Evolutionary conservation across 2,113 vertebrate genomes (phyloP).

Genomic region (Apeltes quadracus): DNA sequence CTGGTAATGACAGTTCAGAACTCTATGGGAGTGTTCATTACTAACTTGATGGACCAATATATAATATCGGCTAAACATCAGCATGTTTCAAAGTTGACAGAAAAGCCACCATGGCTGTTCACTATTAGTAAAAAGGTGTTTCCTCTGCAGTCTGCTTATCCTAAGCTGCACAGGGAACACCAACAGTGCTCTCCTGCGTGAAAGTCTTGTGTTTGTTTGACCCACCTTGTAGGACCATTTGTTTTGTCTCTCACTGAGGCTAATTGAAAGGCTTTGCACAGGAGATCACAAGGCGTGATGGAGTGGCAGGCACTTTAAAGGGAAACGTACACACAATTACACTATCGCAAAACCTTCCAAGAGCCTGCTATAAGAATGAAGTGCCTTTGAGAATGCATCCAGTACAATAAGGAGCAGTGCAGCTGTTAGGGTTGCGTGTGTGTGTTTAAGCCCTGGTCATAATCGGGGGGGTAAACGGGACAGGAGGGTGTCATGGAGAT

Average conservation of each 20-base stretch:
- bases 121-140: too few relatives aligned
- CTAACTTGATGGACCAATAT: too few relatives aligned
- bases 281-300: neutral
- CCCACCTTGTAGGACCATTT: slow-evolving; percentile 7
- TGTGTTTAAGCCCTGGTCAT: too few relatives aligned
- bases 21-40: too few relatives aligned
- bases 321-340: neutral
- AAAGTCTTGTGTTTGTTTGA: neutral
- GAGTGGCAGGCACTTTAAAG: neutral
- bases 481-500: too few relatives aligned
- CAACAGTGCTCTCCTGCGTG: neutral
- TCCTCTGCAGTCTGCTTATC: too few relatives aligned
- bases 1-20: too few relatives aligned
- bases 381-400: neutral
- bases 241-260: slow-evolving; percentile 20
- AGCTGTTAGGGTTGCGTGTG: neutral
- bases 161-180: neutral
- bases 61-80: too few relatives aligned
- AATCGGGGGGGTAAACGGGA: too few relatives aligned
- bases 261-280: slow-evolving; percentile 12
- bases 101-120: too few relatives aligned
- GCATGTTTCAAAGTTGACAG: too few relatives aligned
- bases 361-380: neutral
- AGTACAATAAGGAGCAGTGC: neutral
- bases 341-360: neutral